Conservation (phyloP, 1,140 invertebrate species). For the Solen grandis region DNA sequence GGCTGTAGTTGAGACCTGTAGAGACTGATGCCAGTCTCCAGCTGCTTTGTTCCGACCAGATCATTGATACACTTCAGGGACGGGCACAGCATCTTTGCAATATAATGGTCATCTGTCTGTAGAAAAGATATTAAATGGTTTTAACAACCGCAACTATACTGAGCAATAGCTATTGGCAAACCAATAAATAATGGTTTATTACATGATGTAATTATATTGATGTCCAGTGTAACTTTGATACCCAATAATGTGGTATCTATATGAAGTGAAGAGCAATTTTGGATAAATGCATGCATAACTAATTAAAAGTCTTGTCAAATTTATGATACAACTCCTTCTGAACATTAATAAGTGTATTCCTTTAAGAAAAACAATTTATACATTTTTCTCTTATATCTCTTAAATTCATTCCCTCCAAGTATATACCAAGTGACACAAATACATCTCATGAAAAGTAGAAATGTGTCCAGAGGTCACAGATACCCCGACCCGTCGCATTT, state of each 20-base stretch:
- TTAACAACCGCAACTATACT: background rate
- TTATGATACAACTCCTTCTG: no score
- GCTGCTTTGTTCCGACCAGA: slow-evolving; percentile 14
- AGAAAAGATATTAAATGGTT: background rate
- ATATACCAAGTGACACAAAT: no score
- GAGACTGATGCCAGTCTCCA: slow-evolving; percentile 17
- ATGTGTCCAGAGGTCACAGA: no score
- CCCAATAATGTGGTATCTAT: background rate
- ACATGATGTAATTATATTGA: background rate
- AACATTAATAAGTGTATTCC: no score
- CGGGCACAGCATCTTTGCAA: slow-evolving; percentile 39
- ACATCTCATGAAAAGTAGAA: no score
- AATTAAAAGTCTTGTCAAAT: no score
- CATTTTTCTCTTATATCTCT: no score
- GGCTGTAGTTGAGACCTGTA: slow-evolving; percentile 26
- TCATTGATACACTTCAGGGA: slow-evolving; percentile 30
- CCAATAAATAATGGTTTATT: background rate
- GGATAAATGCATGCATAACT: background rate
- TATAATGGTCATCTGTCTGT: slow-evolving; percentile 50
- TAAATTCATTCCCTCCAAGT: no score
- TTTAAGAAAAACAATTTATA: background rate
- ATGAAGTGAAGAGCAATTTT: background rate
- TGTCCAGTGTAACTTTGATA: background rate
- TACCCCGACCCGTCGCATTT: no score
- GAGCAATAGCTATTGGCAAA: background rate